Evolutionary conservation across 2,797 vertebrate genomes (phyloP).

Genomic region (Gymnocypris eckloni): DNA sequence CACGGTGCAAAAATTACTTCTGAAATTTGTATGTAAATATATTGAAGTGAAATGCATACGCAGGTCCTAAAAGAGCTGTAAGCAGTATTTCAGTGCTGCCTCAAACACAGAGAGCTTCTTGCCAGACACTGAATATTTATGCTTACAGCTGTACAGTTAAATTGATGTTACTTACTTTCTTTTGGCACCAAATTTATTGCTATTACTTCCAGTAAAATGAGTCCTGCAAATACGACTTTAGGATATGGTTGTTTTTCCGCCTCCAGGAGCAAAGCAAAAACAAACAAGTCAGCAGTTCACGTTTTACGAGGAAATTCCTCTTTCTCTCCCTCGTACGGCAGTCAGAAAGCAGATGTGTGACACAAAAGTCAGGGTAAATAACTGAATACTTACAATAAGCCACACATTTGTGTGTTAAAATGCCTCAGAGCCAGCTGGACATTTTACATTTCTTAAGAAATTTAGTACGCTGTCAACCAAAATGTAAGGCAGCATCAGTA

Average conservation of each 20-base stretch:
- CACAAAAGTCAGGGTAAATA: conserved; percentile 34
- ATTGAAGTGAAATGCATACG: conserved; percentile 38
- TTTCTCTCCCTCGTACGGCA: conserved; percentile 30
- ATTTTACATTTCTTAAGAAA: conserved; percentile 43
- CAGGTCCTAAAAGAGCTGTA: conserved; percentile 40
- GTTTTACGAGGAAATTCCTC: conserved; percentile 42
- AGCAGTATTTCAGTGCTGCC: conserved; percentile 45
- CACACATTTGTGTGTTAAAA: not conserved
- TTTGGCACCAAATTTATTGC: conserved; percentile 55
- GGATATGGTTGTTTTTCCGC: conserved; percentile 48
- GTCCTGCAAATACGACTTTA: conserved; percentile 60
- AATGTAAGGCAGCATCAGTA: not conserved
- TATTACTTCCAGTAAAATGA: conserved; percentile 60
- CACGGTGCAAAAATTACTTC: conserved; percentile 40
- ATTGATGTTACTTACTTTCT: conserved; percentile 47
- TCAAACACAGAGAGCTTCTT: conserved; percentile 45
- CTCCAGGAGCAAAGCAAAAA: conserved; percentile 51
- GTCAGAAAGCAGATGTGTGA: conserved; percentile 37
- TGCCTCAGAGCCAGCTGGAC: conserved; percentile 17
- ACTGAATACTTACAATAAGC: not conserved
- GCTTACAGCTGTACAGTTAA: conserved; percentile 56
- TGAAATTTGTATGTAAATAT: conserved; percentile 50
- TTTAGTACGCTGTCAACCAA: not conserved
- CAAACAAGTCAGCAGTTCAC: conserved; percentile 62
- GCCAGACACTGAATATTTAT: conserved; percentile 59